These are phyloP conservation scores for Tokudaia tokunoshimensis DNA, from an alignment of 2,797 vertebrate genomes.

Conservation along the genomic window DNA sequence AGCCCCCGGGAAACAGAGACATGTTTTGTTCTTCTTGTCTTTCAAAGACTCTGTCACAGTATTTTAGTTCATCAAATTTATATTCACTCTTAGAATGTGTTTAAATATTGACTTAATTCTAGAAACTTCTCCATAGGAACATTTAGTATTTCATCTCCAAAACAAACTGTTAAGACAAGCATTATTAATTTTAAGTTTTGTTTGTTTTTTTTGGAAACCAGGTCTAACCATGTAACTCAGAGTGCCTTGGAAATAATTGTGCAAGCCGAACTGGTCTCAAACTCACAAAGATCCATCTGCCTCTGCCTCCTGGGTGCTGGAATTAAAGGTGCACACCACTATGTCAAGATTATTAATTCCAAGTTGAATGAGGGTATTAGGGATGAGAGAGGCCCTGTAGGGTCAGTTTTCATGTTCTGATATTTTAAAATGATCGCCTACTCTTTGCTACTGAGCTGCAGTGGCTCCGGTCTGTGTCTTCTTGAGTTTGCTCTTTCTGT, in stretches of 20 bases:
- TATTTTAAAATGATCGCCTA: not conserved
- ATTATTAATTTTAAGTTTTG: not conserved
- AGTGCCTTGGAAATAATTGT: not conserved
- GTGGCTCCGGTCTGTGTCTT: not conserved
- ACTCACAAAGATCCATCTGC: not conserved
- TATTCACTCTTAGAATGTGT: not conserved
- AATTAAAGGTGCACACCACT: not conserved
- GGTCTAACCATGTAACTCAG: not conserved
- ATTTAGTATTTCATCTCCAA: conserved; percentile 20
- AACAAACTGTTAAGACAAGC: not conserved
- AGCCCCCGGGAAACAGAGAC: not conserved
- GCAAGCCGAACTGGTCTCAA: not conserved
- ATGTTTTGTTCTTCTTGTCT: not conserved
- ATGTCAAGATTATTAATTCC: not conserved
- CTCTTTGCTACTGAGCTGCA: not conserved
- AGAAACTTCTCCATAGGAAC: not conserved
- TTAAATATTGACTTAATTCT: conserved; percentile 9
- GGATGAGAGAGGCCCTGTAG: not conserved
- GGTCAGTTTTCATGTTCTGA: not conserved
- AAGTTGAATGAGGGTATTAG: not conserved
- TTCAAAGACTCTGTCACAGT: not conserved
- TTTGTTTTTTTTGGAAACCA: not conserved
- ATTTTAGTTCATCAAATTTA: not conserved
- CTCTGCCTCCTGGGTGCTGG: not conserved
- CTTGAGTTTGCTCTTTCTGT: conserved; percentile 16